A percentile compares a stretch with the other conserved stretches of the same genome.
Evolutionary conservation across 2,113 vertebrate genomes (phyloP).

Genomic region (Pimephales promelas): DNA sequence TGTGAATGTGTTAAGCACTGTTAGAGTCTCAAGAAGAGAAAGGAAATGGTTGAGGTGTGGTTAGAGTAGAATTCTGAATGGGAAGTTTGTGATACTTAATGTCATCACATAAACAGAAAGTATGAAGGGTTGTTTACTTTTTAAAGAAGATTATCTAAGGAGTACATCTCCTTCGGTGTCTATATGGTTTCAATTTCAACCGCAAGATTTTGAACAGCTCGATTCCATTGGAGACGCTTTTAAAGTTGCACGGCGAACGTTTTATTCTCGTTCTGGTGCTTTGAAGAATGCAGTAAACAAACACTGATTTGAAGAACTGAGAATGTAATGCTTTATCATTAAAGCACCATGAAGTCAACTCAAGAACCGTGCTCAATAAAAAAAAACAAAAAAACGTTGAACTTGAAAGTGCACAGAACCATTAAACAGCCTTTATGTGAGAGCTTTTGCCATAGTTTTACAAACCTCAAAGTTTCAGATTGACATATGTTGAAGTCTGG

Average conservation of each 20-base stretch:
- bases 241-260: not conserved
- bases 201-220: not conserved
- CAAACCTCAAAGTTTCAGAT: slow-evolving; percentile 19
- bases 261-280: not conserved
- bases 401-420: not conserved
- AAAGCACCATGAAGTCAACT: not conserved
- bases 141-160: not conserved
- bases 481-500: not conserved
- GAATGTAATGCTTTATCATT: not conserved
- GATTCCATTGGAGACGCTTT: too few species aligned
- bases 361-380: not conserved
- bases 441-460: not conserved
- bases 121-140: not conserved
- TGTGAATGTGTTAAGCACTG: not conserved
- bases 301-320: not conserved
- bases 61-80: slow-evolving; percentile 1
- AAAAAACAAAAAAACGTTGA: not conserved
- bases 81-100: not conserved
- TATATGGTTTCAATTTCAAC: slow-evolving; percentile 22
- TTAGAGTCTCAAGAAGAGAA: not conserved
- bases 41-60: slow-evolving; percentile 25
- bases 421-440: not conserved
- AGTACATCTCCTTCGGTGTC: not conserved
- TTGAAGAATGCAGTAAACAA: not conserved
- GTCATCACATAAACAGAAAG: not conserved